Base-by-base conservation (phyloP, 2,888 invertebrate species). In the Ischnus inquisitorius region DNA sequence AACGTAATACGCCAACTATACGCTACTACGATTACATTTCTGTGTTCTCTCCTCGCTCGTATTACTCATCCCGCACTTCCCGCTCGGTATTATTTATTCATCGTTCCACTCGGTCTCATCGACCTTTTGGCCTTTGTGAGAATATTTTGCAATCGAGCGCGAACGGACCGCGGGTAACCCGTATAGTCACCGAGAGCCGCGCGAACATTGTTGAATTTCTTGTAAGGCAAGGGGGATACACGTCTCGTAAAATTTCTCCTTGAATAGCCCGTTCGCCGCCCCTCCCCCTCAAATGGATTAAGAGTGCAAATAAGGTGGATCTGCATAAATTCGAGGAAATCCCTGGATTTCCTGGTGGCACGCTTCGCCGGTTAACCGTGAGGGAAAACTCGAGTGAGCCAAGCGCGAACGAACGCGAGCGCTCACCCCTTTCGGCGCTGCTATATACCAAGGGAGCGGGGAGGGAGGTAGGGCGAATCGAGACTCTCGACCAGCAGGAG, bases 301-400 rank as follows among this genome's bases (percentile, higher is more conserved):
- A 78, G 77, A 68, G 68, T 78, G 77, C 77, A 78, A 78, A 78
- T 78, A 78, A 78, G 77, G 77, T 69, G 60, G 77, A 78, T 78
- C 77, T 78, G 62, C 77, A 78, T 78, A 78, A 78, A 78, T 68
- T 78, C 68, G 34, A 48, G 60, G 60, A 78, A 78, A 78, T 78
- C 77, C 77, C 68, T 60, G 77, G 77, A 68, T 60, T 78, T 78
- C 43, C 60, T 48, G 68, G 68, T 69, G 77, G 77, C 77, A 78
- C 77, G 77, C 77, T 78, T 78, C 77, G 77, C 68, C 69, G 77
- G 68, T 68, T 78, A 78, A 78, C 77, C 77, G 68, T 69, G 77
- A 78, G 77, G 77, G 77, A 69, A 68, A 78, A 78, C 69, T 43
- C 60, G 46, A 4, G 54, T 16, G 67, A 67, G 28, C 67, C 65